Percentiles rank a stretch among this genome's conserved stretches.
Conservation (phyloP, 2,888 invertebrate species). For the Harpagoxenus sublaevis region DNA sequence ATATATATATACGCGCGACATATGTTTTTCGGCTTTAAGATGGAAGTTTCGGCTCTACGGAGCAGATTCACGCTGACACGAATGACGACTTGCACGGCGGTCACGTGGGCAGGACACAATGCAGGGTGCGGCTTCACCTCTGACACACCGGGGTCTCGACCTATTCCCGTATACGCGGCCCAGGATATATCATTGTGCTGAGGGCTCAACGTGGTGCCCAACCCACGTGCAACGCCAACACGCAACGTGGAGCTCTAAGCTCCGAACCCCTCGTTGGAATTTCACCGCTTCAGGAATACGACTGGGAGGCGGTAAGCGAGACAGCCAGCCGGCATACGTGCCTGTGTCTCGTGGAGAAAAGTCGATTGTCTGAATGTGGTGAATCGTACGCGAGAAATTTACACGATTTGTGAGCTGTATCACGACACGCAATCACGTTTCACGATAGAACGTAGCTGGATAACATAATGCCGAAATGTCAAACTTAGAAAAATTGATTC, state of each 20-base stretch:
- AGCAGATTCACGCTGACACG: constrained; percentile 78
- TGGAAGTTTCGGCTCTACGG: constrained; percentile 38
- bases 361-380: constrained; percentile 23
- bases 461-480: constrained; percentile 20
- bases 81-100: constrained; percentile 81
- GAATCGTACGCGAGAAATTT: constrained; percentile 25
- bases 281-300: constrained; percentile 79
- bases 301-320: constrained; percentile 48
- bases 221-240: constrained; percentile 82
- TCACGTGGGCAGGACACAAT: constrained; percentile 85
- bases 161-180: constrained; percentile 76
- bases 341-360: constrained; percentile 33
- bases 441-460: background rate
- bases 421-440: constrained; percentile 16
- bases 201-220: constrained; percentile 72
- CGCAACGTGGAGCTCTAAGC: constrained; percentile 72
- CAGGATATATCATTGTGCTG: constrained; percentile 71
- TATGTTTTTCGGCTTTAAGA: background rate
- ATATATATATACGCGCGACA: background rate
- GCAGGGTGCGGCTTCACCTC: constrained; percentile 85
- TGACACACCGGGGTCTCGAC: constrained; percentile 84
- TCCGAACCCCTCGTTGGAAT: constrained; percentile 74
- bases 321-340: constrained; percentile 49
- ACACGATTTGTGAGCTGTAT: background rate
- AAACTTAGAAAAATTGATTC: background rate